Percentiles rank a stretch among this genome's conserved stretches.
phyloP scores from a whole-genome alignment of 2,888 invertebrate genomes.

The Leucozona laternaria region DNA sequence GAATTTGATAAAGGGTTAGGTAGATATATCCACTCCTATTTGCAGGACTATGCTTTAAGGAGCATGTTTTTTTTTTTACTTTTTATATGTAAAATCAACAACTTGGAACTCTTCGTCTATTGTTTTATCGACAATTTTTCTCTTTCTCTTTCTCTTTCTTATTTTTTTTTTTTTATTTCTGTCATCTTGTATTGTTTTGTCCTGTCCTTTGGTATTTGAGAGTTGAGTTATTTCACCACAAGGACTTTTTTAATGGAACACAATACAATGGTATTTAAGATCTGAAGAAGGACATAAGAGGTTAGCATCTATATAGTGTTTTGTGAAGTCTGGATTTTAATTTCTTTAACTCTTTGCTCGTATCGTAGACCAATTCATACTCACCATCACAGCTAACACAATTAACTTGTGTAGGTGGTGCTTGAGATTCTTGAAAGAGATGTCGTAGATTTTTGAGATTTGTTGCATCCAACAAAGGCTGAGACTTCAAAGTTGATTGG shows the following conservation, averaged over 20 bases:
- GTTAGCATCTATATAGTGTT: not conserved
- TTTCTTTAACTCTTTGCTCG: not conserved
- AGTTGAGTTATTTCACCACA: conserved; percentile 41
- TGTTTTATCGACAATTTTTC: conserved; percentile 48
- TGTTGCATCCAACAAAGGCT: conserved; percentile 3
- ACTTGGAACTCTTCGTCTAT: conserved; percentile 62
- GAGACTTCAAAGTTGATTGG: conserved; percentile 14
- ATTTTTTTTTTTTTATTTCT: not conserved
- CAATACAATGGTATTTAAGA: conserved; percentile 47
- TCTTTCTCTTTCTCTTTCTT: not conserved
- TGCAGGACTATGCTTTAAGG: conserved; percentile 12
- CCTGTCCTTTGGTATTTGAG: conserved; percentile 17
- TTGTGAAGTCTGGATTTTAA: not conserved
- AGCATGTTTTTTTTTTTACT: not conserved
- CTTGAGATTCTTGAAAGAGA: conserved; percentile 37
- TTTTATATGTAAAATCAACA: conserved; percentile 68
- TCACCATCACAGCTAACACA: conserved; percentile 53
- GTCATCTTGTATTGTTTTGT: conserved; percentile 25
- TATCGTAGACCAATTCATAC: conserved; percentile 24
- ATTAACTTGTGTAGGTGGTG: conserved; percentile 51
- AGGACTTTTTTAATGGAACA: conserved; percentile 50
- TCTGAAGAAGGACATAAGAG: conserved; percentile 23
- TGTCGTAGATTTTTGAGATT: conserved; percentile 39
- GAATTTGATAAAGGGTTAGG: conserved; percentile 14
- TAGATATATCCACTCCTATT: too few relatives aligned